Evolutionary conservation across 1,140 invertebrate genomes (phyloP).

Genomic region (Rhyacophila brunnea): DNA sequence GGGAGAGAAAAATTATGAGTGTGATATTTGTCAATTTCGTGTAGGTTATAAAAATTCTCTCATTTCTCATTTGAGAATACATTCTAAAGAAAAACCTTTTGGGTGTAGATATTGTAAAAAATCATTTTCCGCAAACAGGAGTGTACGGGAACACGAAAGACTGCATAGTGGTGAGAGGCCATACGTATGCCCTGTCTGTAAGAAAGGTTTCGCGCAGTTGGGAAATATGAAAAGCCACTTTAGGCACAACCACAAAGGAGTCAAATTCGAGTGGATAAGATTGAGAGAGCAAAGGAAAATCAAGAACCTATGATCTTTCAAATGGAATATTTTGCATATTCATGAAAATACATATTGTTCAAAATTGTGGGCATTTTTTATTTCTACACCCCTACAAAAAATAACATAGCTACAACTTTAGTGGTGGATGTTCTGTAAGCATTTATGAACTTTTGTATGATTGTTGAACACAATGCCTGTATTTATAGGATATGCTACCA

Average conservation of each 20-base stretch:
- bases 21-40: slow-evolving; percentile 44
- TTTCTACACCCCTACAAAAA: too few species aligned
- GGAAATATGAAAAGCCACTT: slow-evolving; percentile 26
- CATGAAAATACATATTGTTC: too few species aligned
- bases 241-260: slow-evolving; percentile 11
- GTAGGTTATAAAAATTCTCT: slow-evolving; percentile 31
- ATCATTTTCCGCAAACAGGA: slow-evolving; percentile 40
- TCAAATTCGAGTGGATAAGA: too few species aligned
- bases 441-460: too few species aligned
- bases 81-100: slow-evolving; percentile 33
- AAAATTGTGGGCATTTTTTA: too few species aligned
- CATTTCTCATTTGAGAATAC: slow-evolving; percentile 27
- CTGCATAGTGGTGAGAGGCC: slow-evolving; percentile 54
- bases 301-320: too few species aligned
- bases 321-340: too few species aligned
- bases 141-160: slow-evolving; percentile 42
- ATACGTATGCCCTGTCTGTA: slow-evolving; percentile 52
- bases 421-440: too few species aligned
- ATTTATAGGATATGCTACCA: too few species aligned
- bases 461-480: too few species aligned
- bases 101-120: slow-evolving; percentile 38
- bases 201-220: slow-evolving; percentile 46
- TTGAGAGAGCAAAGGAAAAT: too few species aligned
- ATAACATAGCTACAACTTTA: too few species aligned
- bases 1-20: slow-evolving; percentile 49